A percentile compares a stretch with the other conserved stretches of the same genome.
phyloP scores from a whole-genome alignment of 2,113 vertebrate species.

The Xiphorhynchus elegans region DNA sequence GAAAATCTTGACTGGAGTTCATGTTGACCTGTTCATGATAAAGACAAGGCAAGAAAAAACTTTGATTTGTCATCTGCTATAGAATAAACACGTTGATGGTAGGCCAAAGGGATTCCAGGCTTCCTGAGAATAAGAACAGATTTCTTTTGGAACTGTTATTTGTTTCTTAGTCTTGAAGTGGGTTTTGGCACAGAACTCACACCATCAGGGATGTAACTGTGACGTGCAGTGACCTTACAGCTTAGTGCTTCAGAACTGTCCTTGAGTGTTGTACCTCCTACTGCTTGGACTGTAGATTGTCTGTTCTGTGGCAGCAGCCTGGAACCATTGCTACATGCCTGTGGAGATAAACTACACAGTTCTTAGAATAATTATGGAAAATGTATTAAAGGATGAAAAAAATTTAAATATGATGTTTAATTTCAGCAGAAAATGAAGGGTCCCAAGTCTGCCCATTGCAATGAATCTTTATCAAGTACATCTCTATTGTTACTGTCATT shows the following conservation, averaged over 20 bases:
- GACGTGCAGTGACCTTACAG: accelerated
- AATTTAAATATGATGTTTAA: background rate
- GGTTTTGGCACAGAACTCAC: background rate
- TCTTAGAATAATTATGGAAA: background rate
- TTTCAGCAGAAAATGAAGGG: background rate
- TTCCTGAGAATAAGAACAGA: background rate
- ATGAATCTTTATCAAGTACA: background rate
- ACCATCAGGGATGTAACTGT: background rate
- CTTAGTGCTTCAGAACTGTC: background rate
- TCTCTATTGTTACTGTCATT: background rate
- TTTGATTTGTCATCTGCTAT: background rate
- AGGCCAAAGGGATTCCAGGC: background rate
- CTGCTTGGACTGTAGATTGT: background rate
- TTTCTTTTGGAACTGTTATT: background rate
- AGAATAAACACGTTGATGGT: background rate
- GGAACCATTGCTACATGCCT: background rate
- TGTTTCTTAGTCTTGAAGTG: background rate
- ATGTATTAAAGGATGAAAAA: background rate
- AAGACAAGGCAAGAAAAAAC: background rate
- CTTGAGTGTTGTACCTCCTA: background rate
- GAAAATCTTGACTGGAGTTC: background rate
- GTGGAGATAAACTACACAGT: background rate
- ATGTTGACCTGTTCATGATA: background rate
- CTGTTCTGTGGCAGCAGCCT: background rate
- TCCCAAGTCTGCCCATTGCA: background rate